phyloP scores from a whole-genome alignment of 2,888 invertebrate species.

The Baccha elongata region DNA sequence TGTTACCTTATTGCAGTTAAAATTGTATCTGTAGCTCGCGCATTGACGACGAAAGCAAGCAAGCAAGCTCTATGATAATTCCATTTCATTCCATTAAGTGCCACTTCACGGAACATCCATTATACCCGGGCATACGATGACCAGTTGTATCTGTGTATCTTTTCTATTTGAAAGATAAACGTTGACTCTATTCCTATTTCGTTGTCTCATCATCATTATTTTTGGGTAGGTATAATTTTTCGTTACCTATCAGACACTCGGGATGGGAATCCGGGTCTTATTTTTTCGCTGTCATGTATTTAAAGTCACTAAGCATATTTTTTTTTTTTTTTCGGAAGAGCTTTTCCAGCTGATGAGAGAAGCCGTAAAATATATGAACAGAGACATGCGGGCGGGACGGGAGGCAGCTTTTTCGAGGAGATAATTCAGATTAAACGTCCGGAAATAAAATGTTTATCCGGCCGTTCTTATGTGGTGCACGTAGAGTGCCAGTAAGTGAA shows the following conservation, averaged over 20 bases:
- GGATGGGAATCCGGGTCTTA: conserved; percentile 48
- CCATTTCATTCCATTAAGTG: conserved; percentile 71
- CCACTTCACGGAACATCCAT: conserved; percentile 71
- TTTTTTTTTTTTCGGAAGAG: neutral
- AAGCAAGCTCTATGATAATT: conserved; percentile 66
- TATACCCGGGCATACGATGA: conserved; percentile 44
- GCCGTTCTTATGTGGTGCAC: conserved; percentile 69
- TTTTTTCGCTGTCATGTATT: conserved; percentile 50
- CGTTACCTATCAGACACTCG: conserved; percentile 32
- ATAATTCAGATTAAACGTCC: conserved; percentile 74
- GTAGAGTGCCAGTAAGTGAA: conserved; percentile 58
- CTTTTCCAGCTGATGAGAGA: neutral
- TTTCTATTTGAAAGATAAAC: conserved; percentile 66
- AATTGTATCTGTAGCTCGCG: conserved; percentile 53
- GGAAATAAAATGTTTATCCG: conserved; percentile 74
- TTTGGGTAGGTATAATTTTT: conserved; percentile 66
- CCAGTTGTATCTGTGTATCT: conserved; percentile 27
- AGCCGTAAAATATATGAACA: conserved; percentile 10
- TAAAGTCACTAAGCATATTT: conserved; percentile 49
- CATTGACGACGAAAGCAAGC: conserved; percentile 3
- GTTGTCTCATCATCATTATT: conserved; percentile 57
- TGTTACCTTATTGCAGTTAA: conserved; percentile 72
- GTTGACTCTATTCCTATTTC: conserved; percentile 29
- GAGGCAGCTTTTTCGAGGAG: conserved; percentile 38
- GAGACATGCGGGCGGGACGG: neutral